A percentile compares a stretch with the other conserved stretches of the same genome.
Conservation (phyloP, 2,113 vertebrate species). For the Acanthochromis polyacanthus region DNA sequence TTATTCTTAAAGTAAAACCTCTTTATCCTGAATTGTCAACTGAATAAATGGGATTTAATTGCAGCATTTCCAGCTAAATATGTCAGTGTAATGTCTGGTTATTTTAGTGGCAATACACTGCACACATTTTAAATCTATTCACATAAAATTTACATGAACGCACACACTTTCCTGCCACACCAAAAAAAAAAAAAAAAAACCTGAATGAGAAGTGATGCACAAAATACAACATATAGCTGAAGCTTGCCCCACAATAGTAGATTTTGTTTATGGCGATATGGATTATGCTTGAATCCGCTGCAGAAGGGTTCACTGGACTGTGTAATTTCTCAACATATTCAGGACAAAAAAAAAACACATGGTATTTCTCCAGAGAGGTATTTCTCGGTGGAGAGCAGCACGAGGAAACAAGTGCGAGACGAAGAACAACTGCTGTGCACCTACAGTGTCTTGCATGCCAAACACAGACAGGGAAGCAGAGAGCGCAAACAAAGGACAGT, state of each 20-base stretch:
- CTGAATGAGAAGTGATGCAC: neutral
- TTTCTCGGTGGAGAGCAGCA: constrained; percentile 50
- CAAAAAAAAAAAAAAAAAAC: neutral
- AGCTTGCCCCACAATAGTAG: constrained; percentile 5
- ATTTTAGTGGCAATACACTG: no score
- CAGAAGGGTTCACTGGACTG: constrained; percentile 35
- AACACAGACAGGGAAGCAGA: constrained; percentile 11
- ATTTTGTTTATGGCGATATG: constrained; percentile 2
- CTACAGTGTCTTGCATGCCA: constrained; percentile 20
- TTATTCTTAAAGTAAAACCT: constrained; percentile 5
- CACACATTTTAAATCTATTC: constrained; percentile 19
- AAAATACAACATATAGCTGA: neutral
- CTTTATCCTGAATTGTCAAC: neutral
- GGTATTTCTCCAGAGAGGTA: constrained; percentile 40
- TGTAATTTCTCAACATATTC: constrained; percentile 37
- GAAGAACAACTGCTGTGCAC: constrained; percentile 34
- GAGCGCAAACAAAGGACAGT: constrained; percentile 32
- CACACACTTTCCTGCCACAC: neutral
- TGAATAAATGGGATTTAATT: constrained; percentile 42
- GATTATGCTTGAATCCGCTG: constrained; percentile 35
- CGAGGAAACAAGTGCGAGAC: constrained; percentile 32
- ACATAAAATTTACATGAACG: neutral
- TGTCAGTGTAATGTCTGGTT: neutral
- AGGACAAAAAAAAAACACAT: constrained; percentile 5
- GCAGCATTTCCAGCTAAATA: constrained; percentile 23